These are phyloP conservation scores for Nasonia vitripennis DNA, from an alignment of 1,140 invertebrate species.

Conservation along the genomic window DNA sequence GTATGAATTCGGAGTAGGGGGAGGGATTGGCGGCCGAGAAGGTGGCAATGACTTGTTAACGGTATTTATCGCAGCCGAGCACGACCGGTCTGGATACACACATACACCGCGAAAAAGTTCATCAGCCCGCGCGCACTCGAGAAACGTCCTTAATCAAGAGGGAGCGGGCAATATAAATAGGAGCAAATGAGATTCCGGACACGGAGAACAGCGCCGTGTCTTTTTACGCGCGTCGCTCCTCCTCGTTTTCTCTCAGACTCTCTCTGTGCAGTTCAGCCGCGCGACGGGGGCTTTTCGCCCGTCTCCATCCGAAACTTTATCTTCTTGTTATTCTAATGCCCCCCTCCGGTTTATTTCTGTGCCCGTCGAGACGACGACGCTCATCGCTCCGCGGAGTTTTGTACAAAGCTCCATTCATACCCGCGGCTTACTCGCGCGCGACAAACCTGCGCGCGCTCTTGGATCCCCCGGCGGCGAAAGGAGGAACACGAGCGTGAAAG, in stretches of 20 bases:
- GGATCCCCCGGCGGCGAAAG: background rate
- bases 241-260: too few species aligned
- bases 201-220: background rate
- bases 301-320: slow-evolving; percentile 43
- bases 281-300: slow-evolving; percentile 10
- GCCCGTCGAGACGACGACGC: slow-evolving; percentile 39
- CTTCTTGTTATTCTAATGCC: slow-evolving; percentile 45
- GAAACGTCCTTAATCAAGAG: background rate
- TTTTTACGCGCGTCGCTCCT: background rate
- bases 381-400: slow-evolving; percentile 43
- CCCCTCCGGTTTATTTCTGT: slow-evolving; percentile 59
- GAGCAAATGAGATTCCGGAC: background rate
- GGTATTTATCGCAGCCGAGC: background rate
- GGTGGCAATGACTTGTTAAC: slow-evolving; percentile 41
- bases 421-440: slow-evolving; percentile 9
- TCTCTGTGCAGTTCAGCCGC: background rate
- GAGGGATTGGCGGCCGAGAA: background rate
- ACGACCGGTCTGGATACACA: background rate
- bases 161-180: background rate
- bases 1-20: background rate
- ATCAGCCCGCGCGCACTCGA: background rate
- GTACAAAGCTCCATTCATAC: slow-evolving; percentile 63
- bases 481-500: background rate
- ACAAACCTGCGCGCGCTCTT: background rate
- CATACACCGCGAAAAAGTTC: background rate